Conservation (phyloP, 2,113 vertebrate genomes). For the Paradoxurus hermaphroditus region DNA sequence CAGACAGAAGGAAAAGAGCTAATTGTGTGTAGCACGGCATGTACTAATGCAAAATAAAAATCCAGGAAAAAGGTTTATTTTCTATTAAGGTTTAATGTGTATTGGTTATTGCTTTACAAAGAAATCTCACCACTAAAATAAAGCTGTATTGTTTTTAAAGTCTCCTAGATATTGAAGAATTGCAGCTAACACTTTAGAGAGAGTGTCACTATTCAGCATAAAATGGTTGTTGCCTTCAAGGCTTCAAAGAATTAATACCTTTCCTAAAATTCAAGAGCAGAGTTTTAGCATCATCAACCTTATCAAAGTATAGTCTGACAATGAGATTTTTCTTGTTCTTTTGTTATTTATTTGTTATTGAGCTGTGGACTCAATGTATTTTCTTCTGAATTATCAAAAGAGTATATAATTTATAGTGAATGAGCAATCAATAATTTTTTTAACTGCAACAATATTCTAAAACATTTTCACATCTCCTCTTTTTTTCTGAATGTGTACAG, state of each 20-base stretch:
- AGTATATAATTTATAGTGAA: background rate
- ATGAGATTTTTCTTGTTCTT: background rate
- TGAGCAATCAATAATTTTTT: background rate
- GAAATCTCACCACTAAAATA: background rate
- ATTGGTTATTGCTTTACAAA: background rate
- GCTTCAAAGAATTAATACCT: background rate
- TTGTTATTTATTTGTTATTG: slow-evolving; percentile 21
- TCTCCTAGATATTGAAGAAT: background rate
- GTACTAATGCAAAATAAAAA: background rate
- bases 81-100: background rate
- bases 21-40: background rate
- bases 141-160: background rate
- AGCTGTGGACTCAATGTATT: background rate
- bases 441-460: background rate
- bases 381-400: slow-evolving; percentile 34
- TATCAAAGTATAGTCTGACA: background rate
- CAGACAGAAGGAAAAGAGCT: background rate
- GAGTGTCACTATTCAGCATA: background rate
- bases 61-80: background rate
- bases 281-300: background rate
- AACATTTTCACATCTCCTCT: background rate
- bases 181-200: background rate
- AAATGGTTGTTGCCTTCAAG: background rate
- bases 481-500: background rate
- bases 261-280: background rate